These are phyloP conservation scores for Gryllus bimaculatus DNA, from an alignment of 1,140 invertebrate genomes.

Conservation along the genomic window DNA sequence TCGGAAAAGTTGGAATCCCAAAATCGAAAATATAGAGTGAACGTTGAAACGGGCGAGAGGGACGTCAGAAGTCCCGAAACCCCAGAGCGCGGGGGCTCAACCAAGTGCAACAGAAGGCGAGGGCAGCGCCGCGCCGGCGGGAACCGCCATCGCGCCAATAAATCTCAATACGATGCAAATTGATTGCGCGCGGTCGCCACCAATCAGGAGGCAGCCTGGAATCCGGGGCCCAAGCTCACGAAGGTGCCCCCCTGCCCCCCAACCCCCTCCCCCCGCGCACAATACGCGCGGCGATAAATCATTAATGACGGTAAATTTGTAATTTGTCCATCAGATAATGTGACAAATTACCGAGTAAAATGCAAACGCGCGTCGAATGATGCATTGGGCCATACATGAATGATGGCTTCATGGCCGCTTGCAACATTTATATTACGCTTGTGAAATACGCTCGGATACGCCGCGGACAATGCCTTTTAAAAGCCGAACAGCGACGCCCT, in stretches of 20 bases:
- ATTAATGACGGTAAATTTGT: background rate
- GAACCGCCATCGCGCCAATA: background rate
- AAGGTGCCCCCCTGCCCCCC: too few relatives aligned
- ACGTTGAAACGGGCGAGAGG: too few relatives aligned
- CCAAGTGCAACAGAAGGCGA: too few relatives aligned
- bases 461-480: too few relatives aligned
- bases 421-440: background rate
- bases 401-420: background rate
- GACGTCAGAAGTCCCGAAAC: too few relatives aligned
- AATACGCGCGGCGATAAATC: background rate
- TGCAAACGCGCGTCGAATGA: background rate
- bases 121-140: too few relatives aligned
- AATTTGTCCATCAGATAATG: conserved; percentile 5
- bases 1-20: too few relatives aligned
- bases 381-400: background rate
- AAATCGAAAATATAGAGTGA: too few relatives aligned
- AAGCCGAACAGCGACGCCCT: too few relatives aligned
- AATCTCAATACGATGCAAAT: conserved; percentile 5
- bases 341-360: background rate
- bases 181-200: background rate
- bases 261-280: background rate
- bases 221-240: background rate
- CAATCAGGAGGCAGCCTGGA: background rate
- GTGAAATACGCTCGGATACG: background rate
- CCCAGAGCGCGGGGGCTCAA: too few relatives aligned